Base-by-base conservation (phyloP, 2,797 vertebrate genomes). In the Sebastolobus altivelis region DNA sequence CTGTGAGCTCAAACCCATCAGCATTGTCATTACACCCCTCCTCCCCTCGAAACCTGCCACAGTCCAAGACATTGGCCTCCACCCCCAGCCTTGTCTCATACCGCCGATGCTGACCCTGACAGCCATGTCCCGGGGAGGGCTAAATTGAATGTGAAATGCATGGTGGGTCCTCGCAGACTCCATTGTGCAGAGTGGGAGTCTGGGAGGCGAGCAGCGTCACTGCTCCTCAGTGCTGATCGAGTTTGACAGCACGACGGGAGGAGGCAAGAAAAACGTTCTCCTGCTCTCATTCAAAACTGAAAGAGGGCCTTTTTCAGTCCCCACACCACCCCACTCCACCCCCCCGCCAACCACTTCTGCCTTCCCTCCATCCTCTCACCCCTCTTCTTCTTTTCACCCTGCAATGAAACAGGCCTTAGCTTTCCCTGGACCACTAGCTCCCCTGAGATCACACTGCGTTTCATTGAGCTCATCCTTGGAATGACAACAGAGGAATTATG, bases 91-190 rank as follows among this genome's bases (percentile, higher is more conserved):
- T 88, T 79, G 90, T 93, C 89, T 93, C 89, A 94, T 92, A 92
- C 86, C 55, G 58, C 88, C 82, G 62, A 89, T 87, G 90, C 91
- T 95, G 94, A 95, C 94, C 94, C 94, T 94, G 94, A 93, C 93
- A 95, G 94, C 93, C 93, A 91, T 95, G 94, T 95, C 95, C 93
- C 90, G 82, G 93, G 91, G 92, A 97, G 97, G 97, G 97, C 97
- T 97, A 98, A 98, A 99, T 99, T 98, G 97, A 97, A 98, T 99
- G 97, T 97, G 97, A 98, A 98, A 98, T 98, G 97, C 97, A 97
- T 97, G 95, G 97, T 95, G 95, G 97, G 97, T 96, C 94, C 91
- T 94, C 84, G 91, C 96, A 96, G 97, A 97, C 94, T 92, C 94
- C 92, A 95, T 99, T 99, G 98, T 99, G 97, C 88, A 82, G 86